phyloP scores from a whole-genome alignment of 92 coral and sea anemone species.

The Anthopleura xanthogrammica region DNA sequence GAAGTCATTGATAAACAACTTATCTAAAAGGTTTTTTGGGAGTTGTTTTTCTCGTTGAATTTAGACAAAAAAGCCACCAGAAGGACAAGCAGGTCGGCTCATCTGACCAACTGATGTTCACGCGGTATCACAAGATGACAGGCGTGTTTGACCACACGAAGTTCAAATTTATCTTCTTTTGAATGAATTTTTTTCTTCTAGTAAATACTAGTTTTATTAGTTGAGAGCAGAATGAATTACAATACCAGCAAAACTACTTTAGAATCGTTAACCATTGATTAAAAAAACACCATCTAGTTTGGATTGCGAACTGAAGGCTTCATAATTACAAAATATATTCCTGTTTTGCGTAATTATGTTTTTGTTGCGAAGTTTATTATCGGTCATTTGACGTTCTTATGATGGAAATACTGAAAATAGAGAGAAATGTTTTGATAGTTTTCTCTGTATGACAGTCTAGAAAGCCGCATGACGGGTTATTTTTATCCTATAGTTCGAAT shows the following conservation, averaged over 20 bases:
- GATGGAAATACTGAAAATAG: neutral
- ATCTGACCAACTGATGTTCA: neutral
- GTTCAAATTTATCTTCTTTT: neutral
- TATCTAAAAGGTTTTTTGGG: neutral
- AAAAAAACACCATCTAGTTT: too few species aligned
- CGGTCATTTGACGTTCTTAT: neutral
- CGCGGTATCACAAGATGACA: neutral
- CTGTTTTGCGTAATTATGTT: too few species aligned
- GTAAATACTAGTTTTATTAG: neutral
- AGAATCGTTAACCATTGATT: too few species aligned
- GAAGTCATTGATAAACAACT: neutral
- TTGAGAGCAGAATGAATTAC: neutral
- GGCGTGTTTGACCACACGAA: constrained; percentile 1
- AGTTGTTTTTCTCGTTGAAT: constrained; percentile 3
- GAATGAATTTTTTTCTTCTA: neutral
- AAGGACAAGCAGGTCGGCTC: constrained; percentile 10
- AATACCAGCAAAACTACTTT: too few species aligned
- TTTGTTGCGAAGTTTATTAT: neutral
- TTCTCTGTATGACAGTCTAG: neutral
- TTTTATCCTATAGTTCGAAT: too few species aligned
- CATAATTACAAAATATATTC: too few species aligned
- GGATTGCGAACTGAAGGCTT: too few species aligned
- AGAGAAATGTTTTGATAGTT: neutral
- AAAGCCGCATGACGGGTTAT: neutral
- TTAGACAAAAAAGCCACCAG: constrained; percentile 31